These are phyloP conservation scores for Typhlichthys subterraneus DNA, from an alignment of 2,797 vertebrate species.

Conservation along the genomic window DNA sequence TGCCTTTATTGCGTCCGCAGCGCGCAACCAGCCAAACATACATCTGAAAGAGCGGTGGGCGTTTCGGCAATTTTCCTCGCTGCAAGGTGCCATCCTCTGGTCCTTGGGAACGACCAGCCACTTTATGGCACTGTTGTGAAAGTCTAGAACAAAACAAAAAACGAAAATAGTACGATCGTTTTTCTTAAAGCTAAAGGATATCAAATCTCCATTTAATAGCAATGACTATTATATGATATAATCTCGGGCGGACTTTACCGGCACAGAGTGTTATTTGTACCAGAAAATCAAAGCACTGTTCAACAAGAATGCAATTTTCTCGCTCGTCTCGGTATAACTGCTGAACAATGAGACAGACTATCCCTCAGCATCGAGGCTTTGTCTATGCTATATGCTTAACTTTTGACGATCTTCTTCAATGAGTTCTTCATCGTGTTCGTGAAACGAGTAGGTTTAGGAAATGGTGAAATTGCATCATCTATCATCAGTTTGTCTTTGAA, in stretches of 20 bases:
- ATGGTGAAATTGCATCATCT: no score
- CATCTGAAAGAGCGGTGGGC: constrained; percentile 66
- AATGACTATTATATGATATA: not conserved
- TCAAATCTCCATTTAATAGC: no score
- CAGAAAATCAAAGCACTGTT: constrained; percentile 64
- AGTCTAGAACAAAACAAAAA: constrained; percentile 6
- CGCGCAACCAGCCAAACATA: constrained; percentile 33
- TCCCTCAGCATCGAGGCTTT: not conserved
- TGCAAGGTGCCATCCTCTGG: constrained; percentile 65
- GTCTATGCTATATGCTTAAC: no score
- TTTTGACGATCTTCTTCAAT: no score
- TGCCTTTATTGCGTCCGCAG: constrained; percentile 23
- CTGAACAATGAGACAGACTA: constrained; percentile 60
- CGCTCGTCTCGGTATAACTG: constrained; percentile 61
- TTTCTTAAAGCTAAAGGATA: no score
- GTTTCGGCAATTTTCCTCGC: constrained; percentile 76
- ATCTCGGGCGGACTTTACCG: not conserved
- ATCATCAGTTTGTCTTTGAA: no score
- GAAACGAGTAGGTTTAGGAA: no score
- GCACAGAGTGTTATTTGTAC: constrained; percentile 47
- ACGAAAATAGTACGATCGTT: constrained; percentile 10
- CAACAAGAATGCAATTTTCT: constrained; percentile 63
- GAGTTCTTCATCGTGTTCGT: no score
- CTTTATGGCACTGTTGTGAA: constrained; percentile 55
- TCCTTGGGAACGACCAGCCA: constrained; percentile 33